Evolutionary conservation across 2,797 vertebrate genomes (phyloP).

Genomic region (Melanotaenia maccullochi): DNA sequence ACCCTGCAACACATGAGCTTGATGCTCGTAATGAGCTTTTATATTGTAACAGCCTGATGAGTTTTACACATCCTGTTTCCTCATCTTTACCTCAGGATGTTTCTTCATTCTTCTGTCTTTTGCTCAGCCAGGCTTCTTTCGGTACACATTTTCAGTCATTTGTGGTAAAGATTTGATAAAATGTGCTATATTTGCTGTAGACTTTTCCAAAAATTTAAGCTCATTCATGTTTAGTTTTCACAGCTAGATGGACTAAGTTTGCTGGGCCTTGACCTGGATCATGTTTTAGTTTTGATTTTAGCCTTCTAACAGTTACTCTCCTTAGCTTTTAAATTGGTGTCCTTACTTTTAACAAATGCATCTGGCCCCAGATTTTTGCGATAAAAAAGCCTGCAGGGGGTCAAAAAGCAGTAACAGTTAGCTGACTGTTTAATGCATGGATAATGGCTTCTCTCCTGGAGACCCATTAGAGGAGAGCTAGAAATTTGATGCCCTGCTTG

Average conservation of each 20-base stretch:
- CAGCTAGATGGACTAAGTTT: conserved; percentile 1
- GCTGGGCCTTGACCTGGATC: not conserved
- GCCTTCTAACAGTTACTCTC: not conserved
- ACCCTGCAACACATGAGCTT: conserved; percentile 44
- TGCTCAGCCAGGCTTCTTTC: conserved; percentile 1
- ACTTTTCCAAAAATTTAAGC: conserved; percentile 10
- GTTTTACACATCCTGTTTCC: conserved; percentile 58
- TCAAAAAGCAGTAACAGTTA: conserved; percentile 21
- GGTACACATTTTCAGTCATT: conserved; percentile 23
- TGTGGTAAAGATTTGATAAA: conserved; percentile 13
- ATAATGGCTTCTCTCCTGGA: conserved; percentile 28
- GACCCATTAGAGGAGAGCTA: conserved; percentile 12
- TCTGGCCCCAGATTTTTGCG: conserved; percentile 4
- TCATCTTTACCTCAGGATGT: conserved; percentile 28
- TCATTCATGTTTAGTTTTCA: conserved; percentile 19
- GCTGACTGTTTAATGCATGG: conserved; percentile 18
- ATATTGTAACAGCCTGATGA: conserved; percentile 43
- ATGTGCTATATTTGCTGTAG: conserved; percentile 1
- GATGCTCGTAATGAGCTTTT: conserved; percentile 60
- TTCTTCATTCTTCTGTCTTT: conserved; percentile 5
- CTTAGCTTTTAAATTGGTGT: conserved; percentile 14
- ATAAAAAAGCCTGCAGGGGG: conserved; percentile 3
- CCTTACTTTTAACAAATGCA: conserved; percentile 6
- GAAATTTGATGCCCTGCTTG: conserved; percentile 23
- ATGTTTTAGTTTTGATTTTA: conserved; percentile 28